phyloP scores from a whole-genome alignment of 2,113 vertebrate species.

The Bubalus kerabau region DNA sequence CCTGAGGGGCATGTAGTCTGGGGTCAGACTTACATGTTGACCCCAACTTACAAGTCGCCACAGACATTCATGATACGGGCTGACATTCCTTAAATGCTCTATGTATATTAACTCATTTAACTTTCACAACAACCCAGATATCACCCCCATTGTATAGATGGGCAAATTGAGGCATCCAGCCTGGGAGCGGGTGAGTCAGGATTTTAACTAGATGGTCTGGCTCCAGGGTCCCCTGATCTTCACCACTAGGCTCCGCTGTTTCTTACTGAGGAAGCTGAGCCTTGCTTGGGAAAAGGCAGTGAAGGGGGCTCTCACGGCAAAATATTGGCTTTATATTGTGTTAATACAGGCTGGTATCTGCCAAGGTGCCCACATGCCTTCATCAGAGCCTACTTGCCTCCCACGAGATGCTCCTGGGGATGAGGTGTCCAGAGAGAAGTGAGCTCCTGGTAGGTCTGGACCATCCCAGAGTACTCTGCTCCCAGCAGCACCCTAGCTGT shows the following conservation, averaged over 20 bases:
- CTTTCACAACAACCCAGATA: background rate
- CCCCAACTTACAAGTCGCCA: background rate
- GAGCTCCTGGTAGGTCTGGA: background rate
- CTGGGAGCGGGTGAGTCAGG: background rate
- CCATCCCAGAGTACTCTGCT: background rate
- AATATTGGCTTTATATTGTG: background rate
- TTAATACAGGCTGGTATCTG: accelerated
- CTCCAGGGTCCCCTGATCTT: background rate
- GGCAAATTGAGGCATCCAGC: background rate
- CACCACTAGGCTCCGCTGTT: background rate
- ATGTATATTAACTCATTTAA: accelerated
- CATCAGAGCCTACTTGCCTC: background rate
- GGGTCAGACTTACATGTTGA: background rate
- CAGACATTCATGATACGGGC: too few relatives aligned
- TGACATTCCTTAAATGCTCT: background rate
- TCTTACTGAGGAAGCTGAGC: background rate
- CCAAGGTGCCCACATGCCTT: too few relatives aligned
- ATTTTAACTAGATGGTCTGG: background rate
- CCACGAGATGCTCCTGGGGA: background rate
- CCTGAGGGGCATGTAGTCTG: accelerated
- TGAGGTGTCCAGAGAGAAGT: accelerated
- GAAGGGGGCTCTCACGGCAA: background rate
- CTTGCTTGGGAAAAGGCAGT: too few relatives aligned
- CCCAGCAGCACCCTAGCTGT: background rate
- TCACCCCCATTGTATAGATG: background rate